Conservation (phyloP, 2,113 vertebrate genomes). For the Accipiter cooperii region DNA sequence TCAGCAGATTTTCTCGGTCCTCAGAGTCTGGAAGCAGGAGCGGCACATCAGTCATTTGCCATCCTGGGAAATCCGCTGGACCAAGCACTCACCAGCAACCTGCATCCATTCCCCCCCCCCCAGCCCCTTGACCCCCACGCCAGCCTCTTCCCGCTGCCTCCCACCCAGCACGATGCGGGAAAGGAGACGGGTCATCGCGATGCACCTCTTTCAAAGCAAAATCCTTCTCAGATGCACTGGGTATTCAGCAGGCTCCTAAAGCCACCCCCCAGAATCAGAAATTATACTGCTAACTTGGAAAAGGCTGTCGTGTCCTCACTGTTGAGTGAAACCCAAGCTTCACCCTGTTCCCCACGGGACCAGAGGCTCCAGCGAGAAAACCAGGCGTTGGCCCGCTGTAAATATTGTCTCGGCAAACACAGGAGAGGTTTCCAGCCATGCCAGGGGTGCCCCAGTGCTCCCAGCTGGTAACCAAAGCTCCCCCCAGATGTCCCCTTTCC, state of each 20-base stretch:
- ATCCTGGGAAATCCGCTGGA: neutral
- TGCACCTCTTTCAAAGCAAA: neutral
- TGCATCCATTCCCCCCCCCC: fast-evolving
- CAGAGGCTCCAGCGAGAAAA: neutral
- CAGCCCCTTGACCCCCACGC: fast-evolving
- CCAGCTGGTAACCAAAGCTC: neutral
- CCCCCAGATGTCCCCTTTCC: neutral
- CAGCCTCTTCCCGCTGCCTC: neutral
- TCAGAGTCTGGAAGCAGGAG: slow-evolving; percentile 75
- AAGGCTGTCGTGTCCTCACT: neutral
- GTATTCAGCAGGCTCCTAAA: neutral
- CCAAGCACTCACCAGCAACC: no score
- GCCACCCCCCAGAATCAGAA: neutral
- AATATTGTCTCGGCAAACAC: neutral
- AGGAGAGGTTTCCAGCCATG: neutral
- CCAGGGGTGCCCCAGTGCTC: neutral
- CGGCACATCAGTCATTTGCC: fast-evolving
- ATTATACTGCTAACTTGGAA: fast-evolving
- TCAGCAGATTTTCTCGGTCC: slow-evolving; percentile 74
- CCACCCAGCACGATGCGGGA: fast-evolving
- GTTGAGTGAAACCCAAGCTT: neutral
- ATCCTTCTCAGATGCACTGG: fast-evolving
- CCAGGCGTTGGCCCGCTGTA: fast-evolving
- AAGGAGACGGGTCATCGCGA: fast-evolving
- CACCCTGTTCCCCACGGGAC: fast-evolving